Conservation (phyloP, 2,797 vertebrate species). For the Avahi laniger region DNA sequence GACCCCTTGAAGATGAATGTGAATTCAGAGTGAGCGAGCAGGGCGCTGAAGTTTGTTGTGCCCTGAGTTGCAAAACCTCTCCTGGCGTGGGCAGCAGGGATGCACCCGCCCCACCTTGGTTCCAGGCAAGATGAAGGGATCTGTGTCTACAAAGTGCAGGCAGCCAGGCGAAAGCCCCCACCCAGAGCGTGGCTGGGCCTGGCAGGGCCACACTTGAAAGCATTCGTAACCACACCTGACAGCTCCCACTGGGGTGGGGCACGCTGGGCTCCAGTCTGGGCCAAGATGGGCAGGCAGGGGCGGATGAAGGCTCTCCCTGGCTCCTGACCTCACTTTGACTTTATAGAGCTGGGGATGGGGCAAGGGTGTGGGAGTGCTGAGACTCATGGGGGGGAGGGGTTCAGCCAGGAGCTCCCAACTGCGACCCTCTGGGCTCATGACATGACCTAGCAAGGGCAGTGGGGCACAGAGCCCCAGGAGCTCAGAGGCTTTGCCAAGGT, state of each 20-base stretch:
- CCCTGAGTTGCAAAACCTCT: not conserved
- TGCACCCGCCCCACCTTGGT: not conserved
- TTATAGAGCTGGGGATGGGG: not conserved
- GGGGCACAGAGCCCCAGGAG: not conserved
- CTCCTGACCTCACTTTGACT: slow-evolving; percentile 57
- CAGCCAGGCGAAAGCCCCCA: not conserved
- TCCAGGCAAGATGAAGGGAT: slow-evolving; percentile 39
- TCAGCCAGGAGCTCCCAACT: not conserved
- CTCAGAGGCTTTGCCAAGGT: not conserved
- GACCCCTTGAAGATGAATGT: not conserved
- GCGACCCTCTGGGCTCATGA: not conserved
- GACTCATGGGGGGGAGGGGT: not conserved
- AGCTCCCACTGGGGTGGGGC: slow-evolving; percentile 28
- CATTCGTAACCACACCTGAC: slow-evolving; percentile 13
- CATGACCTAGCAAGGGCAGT: not conserved
- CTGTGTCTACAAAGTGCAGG: slow-evolving; percentile 43
- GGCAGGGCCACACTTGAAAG: slow-evolving; percentile 45
- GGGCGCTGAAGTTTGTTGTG: not conserved
- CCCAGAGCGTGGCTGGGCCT: slow-evolving; percentile 16
- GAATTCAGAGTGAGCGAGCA: not conserved
- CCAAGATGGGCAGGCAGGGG: slow-evolving; percentile 30
- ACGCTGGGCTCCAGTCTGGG: slow-evolving; percentile 6
- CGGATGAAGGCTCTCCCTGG: not conserved
- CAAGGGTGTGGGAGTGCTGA: not conserved
- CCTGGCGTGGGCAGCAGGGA: not conserved